Conservation (phyloP, 2,113 vertebrate species). For the Syngnathus scovelli region DNA sequence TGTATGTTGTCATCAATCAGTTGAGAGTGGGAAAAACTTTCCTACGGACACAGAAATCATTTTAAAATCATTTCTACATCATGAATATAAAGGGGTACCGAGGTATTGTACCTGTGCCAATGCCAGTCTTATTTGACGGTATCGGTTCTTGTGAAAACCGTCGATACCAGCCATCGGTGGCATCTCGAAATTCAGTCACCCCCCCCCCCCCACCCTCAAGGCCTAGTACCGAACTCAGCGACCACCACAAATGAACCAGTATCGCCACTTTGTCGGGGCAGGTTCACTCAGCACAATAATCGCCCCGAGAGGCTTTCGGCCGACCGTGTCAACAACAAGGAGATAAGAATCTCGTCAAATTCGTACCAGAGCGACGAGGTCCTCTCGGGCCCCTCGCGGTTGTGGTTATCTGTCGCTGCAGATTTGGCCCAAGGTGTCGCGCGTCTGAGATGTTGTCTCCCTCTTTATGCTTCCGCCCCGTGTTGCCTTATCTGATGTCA, state of each 20-base stretch:
- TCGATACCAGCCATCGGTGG: no score
- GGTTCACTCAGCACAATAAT: conserved; percentile 31
- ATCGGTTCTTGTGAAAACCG: no score
- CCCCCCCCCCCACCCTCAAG: neutral
- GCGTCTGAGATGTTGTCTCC: conserved; percentile 43
- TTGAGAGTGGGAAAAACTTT: no score
- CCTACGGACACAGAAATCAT: no score
- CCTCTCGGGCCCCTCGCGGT: conserved; percentile 7
- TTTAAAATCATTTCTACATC: no score
- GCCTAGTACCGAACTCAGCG: neutral
- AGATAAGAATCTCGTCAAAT: conserved; percentile 47
- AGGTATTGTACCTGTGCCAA: no score
- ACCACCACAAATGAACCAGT: conserved; percentile 10
- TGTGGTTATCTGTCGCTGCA: conserved; percentile 47
- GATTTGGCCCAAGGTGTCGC: conserved; percentile 40
- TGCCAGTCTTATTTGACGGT: no score
- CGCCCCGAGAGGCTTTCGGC: conserved; percentile 22
- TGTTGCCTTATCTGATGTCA: conserved; percentile 57
- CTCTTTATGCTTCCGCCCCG: conserved; percentile 29
- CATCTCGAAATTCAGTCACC: neutral
- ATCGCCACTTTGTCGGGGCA: conserved; percentile 29
- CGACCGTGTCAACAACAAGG: conserved; percentile 32
- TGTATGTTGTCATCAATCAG: no score
- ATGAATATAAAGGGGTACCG: no score
- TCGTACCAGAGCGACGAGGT: conserved; percentile 20